Evolutionary conservation across 1,140 invertebrate species (phyloP).

Genomic region (Muscidifurax raptorellus): DNA sequence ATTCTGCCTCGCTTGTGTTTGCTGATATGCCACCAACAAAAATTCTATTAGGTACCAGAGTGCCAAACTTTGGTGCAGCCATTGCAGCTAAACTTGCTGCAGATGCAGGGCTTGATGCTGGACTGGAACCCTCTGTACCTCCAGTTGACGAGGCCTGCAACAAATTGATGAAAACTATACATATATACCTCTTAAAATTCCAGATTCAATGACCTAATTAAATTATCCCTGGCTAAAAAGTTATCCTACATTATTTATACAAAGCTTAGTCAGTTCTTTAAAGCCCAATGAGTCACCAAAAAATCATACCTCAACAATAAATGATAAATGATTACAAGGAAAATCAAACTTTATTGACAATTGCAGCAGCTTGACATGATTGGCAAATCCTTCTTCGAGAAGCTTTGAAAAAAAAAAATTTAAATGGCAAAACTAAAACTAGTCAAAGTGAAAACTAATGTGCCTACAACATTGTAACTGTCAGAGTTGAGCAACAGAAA

Average conservation of each 20-base stretch:
- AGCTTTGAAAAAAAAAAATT: constrained; percentile 23
- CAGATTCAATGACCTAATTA: background rate
- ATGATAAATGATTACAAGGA: background rate
- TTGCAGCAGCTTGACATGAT: background rate
- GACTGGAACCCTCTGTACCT: constrained; percentile 74
- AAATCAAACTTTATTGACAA: constrained; percentile 24
- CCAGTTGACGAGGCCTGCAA: constrained; percentile 72
- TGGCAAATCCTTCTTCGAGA: background rate
- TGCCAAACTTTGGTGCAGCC: constrained; percentile 84
- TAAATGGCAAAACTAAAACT: constrained; percentile 17
- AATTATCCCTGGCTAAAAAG: background rate
- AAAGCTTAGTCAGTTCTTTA: too few relatives aligned
- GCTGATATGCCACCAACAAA: constrained; percentile 96
- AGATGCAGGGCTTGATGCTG: constrained; percentile 73
- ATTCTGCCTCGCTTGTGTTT: constrained; percentile 88
- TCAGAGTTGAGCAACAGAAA: constrained; percentile 34
- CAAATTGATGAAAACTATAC: constrained; percentile 2
- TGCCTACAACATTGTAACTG: constrained; percentile 45
- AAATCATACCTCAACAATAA: constrained; percentile 3
- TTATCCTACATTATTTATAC: too few relatives aligned
- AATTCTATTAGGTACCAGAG: constrained; percentile 93
- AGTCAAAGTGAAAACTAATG: background rate
- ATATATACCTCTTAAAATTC: background rate
- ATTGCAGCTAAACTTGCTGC: constrained; percentile 71
- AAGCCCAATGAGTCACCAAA: background rate